phyloP scores from a whole-genome alignment of 2,888 invertebrate genomes.

The Dugesia japonica region DNA sequence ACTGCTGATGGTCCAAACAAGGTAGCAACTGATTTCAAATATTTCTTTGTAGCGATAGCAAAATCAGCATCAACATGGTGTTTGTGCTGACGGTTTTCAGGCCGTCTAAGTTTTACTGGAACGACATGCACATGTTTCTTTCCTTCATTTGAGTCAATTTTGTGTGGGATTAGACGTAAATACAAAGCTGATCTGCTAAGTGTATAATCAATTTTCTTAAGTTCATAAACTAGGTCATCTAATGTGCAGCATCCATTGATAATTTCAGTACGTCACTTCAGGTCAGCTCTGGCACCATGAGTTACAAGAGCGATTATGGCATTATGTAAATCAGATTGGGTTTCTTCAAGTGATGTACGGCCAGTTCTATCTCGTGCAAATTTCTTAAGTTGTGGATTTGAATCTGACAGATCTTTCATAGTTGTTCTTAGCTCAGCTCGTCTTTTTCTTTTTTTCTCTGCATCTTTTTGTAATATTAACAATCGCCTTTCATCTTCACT shows the following conservation, averaged over 20 bases:
- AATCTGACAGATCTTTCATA: constrained; percentile 15
- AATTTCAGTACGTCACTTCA: constrained; percentile 23
- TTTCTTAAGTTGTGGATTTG: constrained; percentile 7
- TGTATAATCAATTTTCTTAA: constrained; percentile 7
- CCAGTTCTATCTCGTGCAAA: constrained; percentile 20
- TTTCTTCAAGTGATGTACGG: background rate
- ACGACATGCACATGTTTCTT: constrained; percentile 23
- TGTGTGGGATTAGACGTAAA: constrained; percentile 29
- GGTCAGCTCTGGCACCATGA: constrained; percentile 17
- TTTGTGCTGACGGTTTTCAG: constrained; percentile 36
- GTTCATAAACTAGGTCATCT: constrained; percentile 20
- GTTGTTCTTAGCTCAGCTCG: background rate
- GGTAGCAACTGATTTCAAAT: constrained; percentile 10
- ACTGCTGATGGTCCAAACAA: constrained; percentile 36
- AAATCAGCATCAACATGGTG: constrained; percentile 36
- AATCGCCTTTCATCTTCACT: constrained; percentile 3
- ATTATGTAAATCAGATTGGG: background rate
- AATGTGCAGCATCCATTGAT: constrained; percentile 17
- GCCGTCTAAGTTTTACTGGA: constrained; percentile 35
- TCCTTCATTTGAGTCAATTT: constrained; percentile 16
- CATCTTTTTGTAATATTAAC: background rate
- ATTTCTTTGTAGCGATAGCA: background rate
- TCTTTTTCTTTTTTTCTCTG: constrained; percentile 11
- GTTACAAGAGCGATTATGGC: constrained; percentile 20
- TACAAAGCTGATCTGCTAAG: constrained; percentile 27